Evolutionary conservation across 2,797 vertebrate genomes (phyloP).

Genomic region (Rhabdophis nuchalis): DNA sequence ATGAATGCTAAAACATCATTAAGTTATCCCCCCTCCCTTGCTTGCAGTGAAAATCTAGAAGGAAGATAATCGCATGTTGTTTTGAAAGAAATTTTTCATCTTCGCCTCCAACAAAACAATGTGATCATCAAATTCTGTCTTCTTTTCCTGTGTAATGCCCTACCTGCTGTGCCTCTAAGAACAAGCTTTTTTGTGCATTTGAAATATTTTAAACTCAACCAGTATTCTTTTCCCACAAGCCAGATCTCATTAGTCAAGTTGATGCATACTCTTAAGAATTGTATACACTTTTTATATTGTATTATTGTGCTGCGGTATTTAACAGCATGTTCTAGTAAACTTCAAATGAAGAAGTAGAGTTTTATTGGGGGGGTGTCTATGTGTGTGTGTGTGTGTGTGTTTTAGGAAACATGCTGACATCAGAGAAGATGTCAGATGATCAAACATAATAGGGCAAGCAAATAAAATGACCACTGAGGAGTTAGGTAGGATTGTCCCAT

Average conservation of each 20-base stretch:
- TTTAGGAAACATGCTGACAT: not conserved
- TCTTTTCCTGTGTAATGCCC: not conserved
- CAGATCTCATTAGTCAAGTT: slow-evolving; percentile 33
- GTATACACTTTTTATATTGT: slow-evolving; percentile 14
- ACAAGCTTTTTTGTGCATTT: not conserved
- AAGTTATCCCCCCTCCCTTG: not conserved
- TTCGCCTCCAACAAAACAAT: not conserved
- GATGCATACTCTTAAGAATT: slow-evolving; percentile 51
- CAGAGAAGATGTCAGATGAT: fast-evolving
- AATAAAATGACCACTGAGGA: not conserved
- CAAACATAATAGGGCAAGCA: not conserved
- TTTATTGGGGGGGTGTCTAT: not conserved
- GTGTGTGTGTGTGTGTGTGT: not conserved
- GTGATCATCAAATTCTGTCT: not conserved
- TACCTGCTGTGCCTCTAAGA: not conserved
- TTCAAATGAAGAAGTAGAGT: not conserved
- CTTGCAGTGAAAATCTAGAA: not conserved
- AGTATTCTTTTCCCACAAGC: slow-evolving; percentile 5
- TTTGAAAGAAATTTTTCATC: not conserved
- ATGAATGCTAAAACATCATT: not conserved
- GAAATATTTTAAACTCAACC: not conserved
- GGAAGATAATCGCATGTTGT: not conserved
- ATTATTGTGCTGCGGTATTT: slow-evolving; percentile 3
- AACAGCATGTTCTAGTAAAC: not conserved
- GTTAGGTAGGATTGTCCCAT: fast-evolving